Evolutionary conservation across 2,888 invertebrate genomes (phyloP), one percentile per base, ranked within the genome.

Genomic region (Pachliopta kotzebuea): DNA sequence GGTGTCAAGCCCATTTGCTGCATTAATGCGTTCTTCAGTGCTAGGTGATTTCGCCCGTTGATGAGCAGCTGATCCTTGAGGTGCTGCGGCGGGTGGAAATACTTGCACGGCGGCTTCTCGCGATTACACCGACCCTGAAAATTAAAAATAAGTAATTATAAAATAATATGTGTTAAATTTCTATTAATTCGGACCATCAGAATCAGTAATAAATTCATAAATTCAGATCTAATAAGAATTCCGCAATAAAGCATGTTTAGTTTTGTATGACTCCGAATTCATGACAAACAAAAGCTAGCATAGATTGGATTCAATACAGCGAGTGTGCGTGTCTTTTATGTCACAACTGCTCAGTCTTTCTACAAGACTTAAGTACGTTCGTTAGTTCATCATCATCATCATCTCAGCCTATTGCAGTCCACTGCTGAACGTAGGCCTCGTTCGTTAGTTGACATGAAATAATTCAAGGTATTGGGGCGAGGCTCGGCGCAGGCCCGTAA

Each of bases 51-150:
- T 86, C 99, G 95, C 76, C 99, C 99, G 94, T 99, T 99, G 94
- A 99, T 99, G 91, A 99, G 94, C 88, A 99, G 94, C 94, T 99
- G 99, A 93, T 99, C 99, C 94, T 99, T 99, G 83, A 99, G 94
- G 92, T 99, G 99, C 92, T 99, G 99, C 76, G 99, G 99, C 77
- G 99, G 99, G 93, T 99, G 99, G 93, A 99, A 98, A 94, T 99
- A 99, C 94, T 99, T 99, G 97, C 99, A 99, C 81, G 99, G 99
- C 74, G 99, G 99, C 90, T 99, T 99, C 93, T 99, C 99, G 83
- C 99, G 96, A 92, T 99, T 99, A 95, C 99, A 99, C 93, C 99
- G 98, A 86, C 99, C 99, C 99, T 99, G 94, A 68, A 91, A 90
- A 71, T 78, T 80, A 80, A 80, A 80, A 76, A 74, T 20, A 20